Base-by-base conservation (phyloP, 2,113 vertebrate species). In the Festucalex cinctus region DNA sequence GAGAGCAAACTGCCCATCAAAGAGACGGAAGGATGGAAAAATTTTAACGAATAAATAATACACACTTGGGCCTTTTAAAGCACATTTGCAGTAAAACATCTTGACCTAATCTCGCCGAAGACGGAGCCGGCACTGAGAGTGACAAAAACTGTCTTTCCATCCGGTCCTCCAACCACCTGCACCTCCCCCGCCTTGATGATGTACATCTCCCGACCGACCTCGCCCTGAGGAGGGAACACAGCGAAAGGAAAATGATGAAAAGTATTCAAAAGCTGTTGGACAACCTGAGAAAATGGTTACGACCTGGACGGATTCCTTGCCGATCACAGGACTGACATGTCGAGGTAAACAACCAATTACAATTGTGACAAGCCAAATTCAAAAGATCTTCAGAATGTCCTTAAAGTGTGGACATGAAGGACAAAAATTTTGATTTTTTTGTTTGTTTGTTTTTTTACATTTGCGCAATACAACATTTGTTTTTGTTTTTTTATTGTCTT, bases 121-220 rank as follows among this genome's bases (percentile, higher is more conserved):
- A 98, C 96, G 0, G 96, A 96, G 17, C 97, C 97, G 0, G 94
- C 91, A 88, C 92, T 94, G 41, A 99, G 93, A 0, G 92, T 95
- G 83, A 96, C 97, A 71, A 99, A 93, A 26, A 99, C 93, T 0
- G 95, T 92, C 83, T 91, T 95, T 58, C 94, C 94, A 0, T 98
- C 94, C 0, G 95, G 93, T 63, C 97, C 97, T 0, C 97, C 97
- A 53, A 99, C 87, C 68, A 99, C 97, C 80, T 95, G 96, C 66
- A 98, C 97, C 71, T 96, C 93, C 9, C 97, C 97, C 0, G 94
- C 95, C 82, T 99, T 96, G 75, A 99, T 99, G 63, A 99, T 99
- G 88, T 99, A 99, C 97, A 98, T 99, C 87, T 99, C 97, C 0
- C 96, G 92, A 57, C 97, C 97, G 0, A 99, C 98, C 78, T 99